Percentiles rank a stretch among this genome's conserved stretches.
Evolutionary conservation across 2,113 vertebrate genomes (phyloP).

Genomic region (Apodemus speciosus): DNA sequence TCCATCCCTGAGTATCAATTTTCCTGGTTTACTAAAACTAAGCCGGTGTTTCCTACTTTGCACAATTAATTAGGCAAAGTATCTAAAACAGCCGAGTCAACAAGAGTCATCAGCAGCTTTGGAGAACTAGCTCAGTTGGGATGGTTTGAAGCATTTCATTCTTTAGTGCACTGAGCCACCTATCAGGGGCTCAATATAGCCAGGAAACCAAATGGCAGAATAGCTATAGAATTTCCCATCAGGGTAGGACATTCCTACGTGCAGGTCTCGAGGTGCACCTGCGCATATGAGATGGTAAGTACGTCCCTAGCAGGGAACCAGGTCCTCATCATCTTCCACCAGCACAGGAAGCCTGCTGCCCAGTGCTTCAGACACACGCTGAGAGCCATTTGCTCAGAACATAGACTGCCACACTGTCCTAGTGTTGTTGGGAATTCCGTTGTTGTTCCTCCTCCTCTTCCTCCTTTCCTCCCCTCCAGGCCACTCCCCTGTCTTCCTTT

Average conservation of each 20-base stretch:
- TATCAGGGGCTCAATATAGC: neutral
- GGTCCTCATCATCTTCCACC: neutral
- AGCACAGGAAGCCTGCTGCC: neutral
- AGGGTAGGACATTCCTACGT: neutral
- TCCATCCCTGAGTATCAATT: neutral
- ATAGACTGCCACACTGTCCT: neutral
- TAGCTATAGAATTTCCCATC: neutral
- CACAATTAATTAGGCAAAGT: neutral
- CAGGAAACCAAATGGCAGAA: neutral
- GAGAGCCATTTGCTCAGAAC: neutral
- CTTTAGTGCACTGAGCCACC: neutral
- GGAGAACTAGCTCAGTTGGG: neutral
- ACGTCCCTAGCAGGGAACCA: neutral
- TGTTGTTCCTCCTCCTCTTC: neutral
- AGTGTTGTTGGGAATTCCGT: neutral
- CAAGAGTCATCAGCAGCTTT: neutral
- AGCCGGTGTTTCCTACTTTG: neutral
- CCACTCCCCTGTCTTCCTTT: too few relatives aligned
- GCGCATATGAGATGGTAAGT: neutral
- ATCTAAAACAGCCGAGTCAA: neutral
- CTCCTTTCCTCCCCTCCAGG: neutral
- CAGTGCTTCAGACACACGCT: neutral
- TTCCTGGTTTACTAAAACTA: conserved; percentile 8
- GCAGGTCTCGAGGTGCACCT: neutral
- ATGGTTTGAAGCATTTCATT: neutral